A percentile compares a stretch with the other conserved stretches of the same genome.
These are phyloP conservation scores for Apantesis nais DNA, from an alignment of 2,888 invertebrate species.

Conservation along the genomic window DNA sequence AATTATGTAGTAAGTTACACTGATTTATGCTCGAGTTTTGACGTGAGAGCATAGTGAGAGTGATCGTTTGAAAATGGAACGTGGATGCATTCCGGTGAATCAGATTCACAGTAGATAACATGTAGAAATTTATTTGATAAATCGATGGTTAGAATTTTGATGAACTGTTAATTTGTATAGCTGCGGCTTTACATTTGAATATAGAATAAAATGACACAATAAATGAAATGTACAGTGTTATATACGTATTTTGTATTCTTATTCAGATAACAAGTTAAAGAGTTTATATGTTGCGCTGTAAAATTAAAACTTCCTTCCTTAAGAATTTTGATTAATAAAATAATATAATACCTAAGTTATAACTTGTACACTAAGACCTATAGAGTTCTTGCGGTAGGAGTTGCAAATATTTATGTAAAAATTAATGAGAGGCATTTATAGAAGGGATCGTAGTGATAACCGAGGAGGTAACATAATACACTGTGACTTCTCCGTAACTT, in stretches of 20 bases:
- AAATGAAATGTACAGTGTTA: not conserved
- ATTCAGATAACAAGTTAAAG: not conserved
- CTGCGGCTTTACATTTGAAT: not conserved
- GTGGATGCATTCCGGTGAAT: not conserved
- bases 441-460: too few species aligned
- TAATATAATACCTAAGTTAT: not conserved
- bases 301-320: not conserved
- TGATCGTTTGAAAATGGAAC: not conserved
- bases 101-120: not conserved
- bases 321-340: not conserved
- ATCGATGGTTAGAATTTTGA: not conserved
- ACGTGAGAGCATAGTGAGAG: not conserved
- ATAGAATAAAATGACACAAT: not conserved
- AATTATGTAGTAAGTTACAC: not conserved
- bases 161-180: not conserved
- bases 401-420: not conserved
- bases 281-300: not conserved
- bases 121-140: not conserved
- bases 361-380: not conserved
- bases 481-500: too few species aligned
- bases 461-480: too few species aligned
- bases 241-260: not conserved
- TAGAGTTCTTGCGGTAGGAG: not conserved
- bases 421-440: too few species aligned
- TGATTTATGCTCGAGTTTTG: not conserved